Conservation (phyloP, 2,888 invertebrate genomes). For the Leucozona laternaria region DNA sequence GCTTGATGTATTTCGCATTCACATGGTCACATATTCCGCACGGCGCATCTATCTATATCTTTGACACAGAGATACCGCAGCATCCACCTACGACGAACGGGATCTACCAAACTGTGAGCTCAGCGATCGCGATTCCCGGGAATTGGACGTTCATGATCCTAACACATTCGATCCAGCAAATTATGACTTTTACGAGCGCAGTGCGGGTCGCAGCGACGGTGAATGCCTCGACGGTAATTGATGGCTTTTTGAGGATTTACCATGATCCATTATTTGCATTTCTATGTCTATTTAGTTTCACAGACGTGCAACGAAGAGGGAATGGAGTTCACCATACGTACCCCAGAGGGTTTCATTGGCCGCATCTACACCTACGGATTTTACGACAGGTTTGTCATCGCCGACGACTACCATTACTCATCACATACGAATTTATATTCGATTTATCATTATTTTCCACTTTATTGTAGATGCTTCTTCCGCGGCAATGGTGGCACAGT, state of each 20-base stretch:
- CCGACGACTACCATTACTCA: constrained; percentile 20
- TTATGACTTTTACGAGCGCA: constrained; percentile 93
- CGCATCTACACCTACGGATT: constrained; percentile 96
- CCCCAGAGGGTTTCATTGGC: constrained; percentile 95
- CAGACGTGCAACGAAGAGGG: constrained; percentile 97
- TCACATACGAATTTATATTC: constrained; percentile 28
- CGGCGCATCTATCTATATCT: constrained; percentile 35
- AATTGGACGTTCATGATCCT: constrained; percentile 93
- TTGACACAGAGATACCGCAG: constrained; percentile 85
- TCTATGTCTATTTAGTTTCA: constrained; percentile 86
- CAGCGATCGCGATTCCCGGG: constrained; percentile 93
- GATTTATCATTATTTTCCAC: constrained; percentile 41
- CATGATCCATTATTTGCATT: constrained; percentile 62
- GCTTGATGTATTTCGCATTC: not conserved
- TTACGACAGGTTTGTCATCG: constrained; percentile 87
- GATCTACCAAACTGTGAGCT: constrained; percentile 91
- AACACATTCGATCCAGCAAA: constrained; percentile 93
- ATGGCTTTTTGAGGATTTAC: constrained; percentile 36
- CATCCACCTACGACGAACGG: constrained; percentile 86
- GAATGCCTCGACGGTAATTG: constrained; percentile 93
- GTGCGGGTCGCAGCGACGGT: constrained; percentile 88
- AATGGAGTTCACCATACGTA: constrained; percentile 95
- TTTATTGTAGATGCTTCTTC: constrained; percentile 89
- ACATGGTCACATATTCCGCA: constrained; percentile 36
- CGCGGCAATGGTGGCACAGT: constrained; percentile 94